phyloP scores from a whole-genome alignment of 2,888 invertebrate genomes.

The Bedellia somnulentella region DNA sequence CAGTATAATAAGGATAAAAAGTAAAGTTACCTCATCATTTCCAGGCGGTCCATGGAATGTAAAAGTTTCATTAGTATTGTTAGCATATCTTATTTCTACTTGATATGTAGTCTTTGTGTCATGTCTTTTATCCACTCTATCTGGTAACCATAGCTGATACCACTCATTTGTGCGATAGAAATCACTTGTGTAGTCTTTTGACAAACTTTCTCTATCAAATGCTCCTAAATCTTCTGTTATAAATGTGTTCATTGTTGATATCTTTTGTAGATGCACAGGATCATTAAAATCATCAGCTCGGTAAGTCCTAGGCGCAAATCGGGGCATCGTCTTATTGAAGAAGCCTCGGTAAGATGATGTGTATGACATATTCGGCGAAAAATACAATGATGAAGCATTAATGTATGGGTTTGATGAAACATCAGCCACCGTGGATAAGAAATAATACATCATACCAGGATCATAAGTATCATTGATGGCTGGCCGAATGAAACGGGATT shows the following conservation, averaged over 20 bases:
- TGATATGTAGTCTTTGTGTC: constrained; percentile 92
- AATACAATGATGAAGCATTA: constrained; percentile 92
- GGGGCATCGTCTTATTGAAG: constrained; percentile 92
- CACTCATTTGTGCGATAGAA: constrained; percentile 92
- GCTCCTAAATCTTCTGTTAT: constrained; percentile 85
- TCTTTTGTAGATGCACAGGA: constrained; percentile 89
- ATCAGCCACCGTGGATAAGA: constrained; percentile 92
- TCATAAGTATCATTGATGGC: constrained; percentile 92
- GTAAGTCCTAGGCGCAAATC: constrained; percentile 92
- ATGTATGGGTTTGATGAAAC: constrained; percentile 90
- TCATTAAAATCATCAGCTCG: constrained; percentile 93
- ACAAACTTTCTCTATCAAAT: constrained; percentile 74
- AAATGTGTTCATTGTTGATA: constrained; percentile 93
- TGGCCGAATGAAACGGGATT: constrained; percentile 86
- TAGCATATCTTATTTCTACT: constrained; percentile 91
- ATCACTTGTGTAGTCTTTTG: constrained; percentile 88
- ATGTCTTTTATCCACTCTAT: constrained; percentile 77
- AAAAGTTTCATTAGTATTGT: constrained; percentile 94
- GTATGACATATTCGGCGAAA: constrained; percentile 91
- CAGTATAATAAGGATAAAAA: not conserved
- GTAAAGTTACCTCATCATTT: constrained; percentile 71
- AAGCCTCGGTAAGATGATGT: constrained; percentile 93
- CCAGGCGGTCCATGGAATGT: constrained; percentile 94
- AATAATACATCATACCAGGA: constrained; percentile 98
- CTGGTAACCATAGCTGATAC: constrained; percentile 91